Evolutionary conservation across 2,797 vertebrate genomes (phyloP).

Genomic region (Tokudaia muenninki): DNA sequence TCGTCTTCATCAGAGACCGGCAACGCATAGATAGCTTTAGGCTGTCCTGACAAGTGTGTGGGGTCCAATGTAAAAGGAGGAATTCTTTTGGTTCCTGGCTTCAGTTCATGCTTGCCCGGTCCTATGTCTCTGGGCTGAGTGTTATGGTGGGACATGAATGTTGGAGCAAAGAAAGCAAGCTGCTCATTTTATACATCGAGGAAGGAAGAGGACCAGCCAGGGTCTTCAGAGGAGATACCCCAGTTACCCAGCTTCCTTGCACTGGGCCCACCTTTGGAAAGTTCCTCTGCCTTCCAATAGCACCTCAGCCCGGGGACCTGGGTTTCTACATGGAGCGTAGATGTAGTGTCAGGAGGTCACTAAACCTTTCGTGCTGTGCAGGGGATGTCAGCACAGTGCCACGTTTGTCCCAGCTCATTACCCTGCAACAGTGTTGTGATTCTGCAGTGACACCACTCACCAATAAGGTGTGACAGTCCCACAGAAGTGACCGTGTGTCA

Average conservation of each 20-base stretch:
- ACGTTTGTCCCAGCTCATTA: neutral
- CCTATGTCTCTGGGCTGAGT: neutral
- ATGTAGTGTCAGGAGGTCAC: neutral
- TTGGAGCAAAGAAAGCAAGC: neutral
- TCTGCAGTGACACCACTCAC: neutral
- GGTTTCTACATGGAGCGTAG: neutral
- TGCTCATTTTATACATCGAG: neutral
- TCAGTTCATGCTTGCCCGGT: neutral
- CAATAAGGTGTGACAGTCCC: neutral
- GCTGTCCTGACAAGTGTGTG: neutral
- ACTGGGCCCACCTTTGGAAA: neutral
- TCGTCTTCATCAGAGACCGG: no score
- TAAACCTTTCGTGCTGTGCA: neutral
- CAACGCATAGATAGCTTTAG: neutral
- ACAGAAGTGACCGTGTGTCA: fast-evolving
- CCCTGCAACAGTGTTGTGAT: neutral
- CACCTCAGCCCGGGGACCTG: neutral
- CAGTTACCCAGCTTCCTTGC: neutral
- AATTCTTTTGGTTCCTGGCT: neutral
- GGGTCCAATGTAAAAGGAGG: neutral
- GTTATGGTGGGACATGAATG: neutral
- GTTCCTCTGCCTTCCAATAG: neutral
- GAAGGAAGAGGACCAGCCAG: neutral
- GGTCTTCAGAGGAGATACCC: neutral
- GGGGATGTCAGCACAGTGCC: no score